Percentiles rank a stretch among this genome's conserved stretches.
Evolutionary conservation across 2,888 invertebrate species (phyloP).

Genomic region (Eudasyphora cyanicolor): DNA sequence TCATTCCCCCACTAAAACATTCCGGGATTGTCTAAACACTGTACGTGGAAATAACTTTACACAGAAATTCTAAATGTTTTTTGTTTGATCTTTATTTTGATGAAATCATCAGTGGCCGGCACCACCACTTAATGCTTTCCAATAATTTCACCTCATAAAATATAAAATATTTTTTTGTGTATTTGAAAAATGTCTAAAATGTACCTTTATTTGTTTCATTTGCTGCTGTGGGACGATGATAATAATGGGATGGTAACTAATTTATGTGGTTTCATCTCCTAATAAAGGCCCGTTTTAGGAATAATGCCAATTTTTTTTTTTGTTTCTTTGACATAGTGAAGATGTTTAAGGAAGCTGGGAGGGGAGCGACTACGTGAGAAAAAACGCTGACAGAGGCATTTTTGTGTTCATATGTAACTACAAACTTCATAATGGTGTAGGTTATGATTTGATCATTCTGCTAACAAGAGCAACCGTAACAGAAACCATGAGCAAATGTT

Average conservation of each 20-base stretch:
- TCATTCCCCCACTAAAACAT: background rate
- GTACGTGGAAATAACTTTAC: too few relatives aligned
- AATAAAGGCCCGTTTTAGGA: slow-evolving; percentile 35
- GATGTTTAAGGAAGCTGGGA: background rate
- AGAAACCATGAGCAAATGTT: background rate
- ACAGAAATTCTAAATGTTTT: background rate
- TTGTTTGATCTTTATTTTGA: slow-evolving; percentile 6
- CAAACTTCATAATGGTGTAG: slow-evolving; percentile 48
- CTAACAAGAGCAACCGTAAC: slow-evolving; percentile 4
- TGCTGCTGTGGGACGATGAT: background rate
- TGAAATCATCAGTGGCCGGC: background rate
- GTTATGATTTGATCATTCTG: slow-evolving; percentile 40
- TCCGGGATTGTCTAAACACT: background rate
- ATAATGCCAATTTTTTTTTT: slow-evolving; percentile 7
- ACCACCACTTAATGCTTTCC: background rate
- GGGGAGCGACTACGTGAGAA: background rate
- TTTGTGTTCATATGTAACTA: background rate
- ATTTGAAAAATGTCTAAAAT: slow-evolving; percentile 17
- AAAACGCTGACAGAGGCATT: background rate
- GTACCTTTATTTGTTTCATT: slow-evolving; percentile 22
- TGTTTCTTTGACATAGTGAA: background rate
- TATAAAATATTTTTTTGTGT: background rate
- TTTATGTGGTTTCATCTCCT: background rate
- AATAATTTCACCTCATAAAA: slow-evolving; percentile 34
- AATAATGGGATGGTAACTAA: background rate